Evolutionary conservation across 1,140 invertebrate species (phyloP), one percentile per base, ranked within the genome.

Genomic region (Physella acuta): DNA sequence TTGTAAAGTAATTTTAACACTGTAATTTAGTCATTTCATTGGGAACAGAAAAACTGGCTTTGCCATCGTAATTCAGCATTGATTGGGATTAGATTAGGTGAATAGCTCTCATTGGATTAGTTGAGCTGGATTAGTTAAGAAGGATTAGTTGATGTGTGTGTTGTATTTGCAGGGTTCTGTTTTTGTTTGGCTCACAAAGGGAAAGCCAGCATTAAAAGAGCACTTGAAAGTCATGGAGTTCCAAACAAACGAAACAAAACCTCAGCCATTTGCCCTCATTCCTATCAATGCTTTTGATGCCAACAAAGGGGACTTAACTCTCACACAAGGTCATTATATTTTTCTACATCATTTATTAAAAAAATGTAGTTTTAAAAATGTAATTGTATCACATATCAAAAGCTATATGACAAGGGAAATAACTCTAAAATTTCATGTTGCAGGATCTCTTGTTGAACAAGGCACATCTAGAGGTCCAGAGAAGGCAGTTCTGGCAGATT

Each of bases 151-250:
- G n/a, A n/a, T n/a, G n/a, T n/a, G n/a, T n/a, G n/a, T n/a, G n/a
- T n/a, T n/a, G 20, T 11, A 44, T 44, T 52, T 65, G 34, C 58
- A 77, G 75, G 73, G 75, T 36, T 51, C 60, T n/a, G 30, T 77
- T 11, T 36, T 62, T 36, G 62, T 77, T 1, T 77, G 74, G 72
- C 31, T 68, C 33, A 70, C 71, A n/a, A 49, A 68, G 34, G 76
- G 76, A 30, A 58, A 37, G 28, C 70, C 58, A 36, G 28, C 64
- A 14, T 51, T 2, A 4, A 51, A 53, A 52, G 44, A 65, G 8
- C 5, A 5, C 8, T 34, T 65, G 14, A 51, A 26, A 24, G 16
- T 34, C 4, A 52, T 65, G 39, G 63, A 34, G 11, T 30, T 53
- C 5, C 3, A 17, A 26, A 16, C 37, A 3, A 31, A 37, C 16